Conservation (phyloP, 2,888 invertebrate genomes). For the Volucella zonaria region DNA sequence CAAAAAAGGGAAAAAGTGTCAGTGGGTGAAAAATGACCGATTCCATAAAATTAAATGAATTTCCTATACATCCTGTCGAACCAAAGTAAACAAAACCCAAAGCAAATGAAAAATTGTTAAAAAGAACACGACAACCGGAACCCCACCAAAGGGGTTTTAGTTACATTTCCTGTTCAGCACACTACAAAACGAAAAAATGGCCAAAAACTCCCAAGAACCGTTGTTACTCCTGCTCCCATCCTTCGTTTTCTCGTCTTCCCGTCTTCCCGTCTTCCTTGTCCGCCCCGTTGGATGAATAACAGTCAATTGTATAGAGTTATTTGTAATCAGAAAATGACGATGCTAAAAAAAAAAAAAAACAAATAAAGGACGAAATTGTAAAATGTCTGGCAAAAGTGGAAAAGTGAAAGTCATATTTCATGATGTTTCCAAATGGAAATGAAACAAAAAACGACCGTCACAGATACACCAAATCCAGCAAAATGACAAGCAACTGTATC, state of each 20-base stretch:
- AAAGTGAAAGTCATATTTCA: slow-evolving; percentile 73
- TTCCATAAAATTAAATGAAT: slow-evolving; percentile 73
- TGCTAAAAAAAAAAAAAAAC: slow-evolving; percentile 42
- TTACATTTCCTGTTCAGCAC: slow-evolving; percentile 26
- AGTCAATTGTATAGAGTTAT: slow-evolving; percentile 71
- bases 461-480: too few species aligned
- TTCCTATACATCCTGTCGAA: slow-evolving; percentile 43
- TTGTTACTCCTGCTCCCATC: not conserved
- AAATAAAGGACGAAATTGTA: slow-evolving; percentile 40
- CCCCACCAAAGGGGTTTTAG: slow-evolving; percentile 30
- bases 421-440: slow-evolving; percentile 61
- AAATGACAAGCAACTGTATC: slow-evolving; percentile 1
- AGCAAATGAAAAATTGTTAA: slow-evolving; percentile 70
- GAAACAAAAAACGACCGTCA: slow-evolving; percentile 5
- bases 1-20: slow-evolving; percentile 57
- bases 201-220: slow-evolving; percentile 12
- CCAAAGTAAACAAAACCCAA: slow-evolving; percentile 42
- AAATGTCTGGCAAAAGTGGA: slow-evolving; percentile 47
- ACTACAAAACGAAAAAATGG: slow-evolving; percentile 28
- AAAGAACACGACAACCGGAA: slow-evolving; percentile 20
- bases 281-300: slow-evolving; percentile 59
- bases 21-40: slow-evolving; percentile 72
- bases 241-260: not conserved
- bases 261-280: not conserved
- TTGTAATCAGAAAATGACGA: slow-evolving; percentile 72